Evolutionary conservation across 2,113 vertebrate species (phyloP).

Genomic region (Bufo bufo): DNA sequence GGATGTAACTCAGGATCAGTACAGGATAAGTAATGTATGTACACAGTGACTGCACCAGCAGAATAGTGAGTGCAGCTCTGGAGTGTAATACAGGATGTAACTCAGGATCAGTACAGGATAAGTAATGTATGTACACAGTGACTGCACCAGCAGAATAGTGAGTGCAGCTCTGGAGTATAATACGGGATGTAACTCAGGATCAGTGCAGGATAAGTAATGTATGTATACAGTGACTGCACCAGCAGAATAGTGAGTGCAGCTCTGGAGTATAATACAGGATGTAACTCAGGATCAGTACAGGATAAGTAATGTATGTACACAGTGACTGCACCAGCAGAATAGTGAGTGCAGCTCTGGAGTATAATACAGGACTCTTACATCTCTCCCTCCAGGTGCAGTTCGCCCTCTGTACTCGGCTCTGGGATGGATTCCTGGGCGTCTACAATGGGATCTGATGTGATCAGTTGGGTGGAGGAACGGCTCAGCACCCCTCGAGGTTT

Average conservation of each 20-base stretch:
- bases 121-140: no score
- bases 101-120: no score
- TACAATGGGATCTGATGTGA: background rate
- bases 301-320: background rate
- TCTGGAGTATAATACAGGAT: background rate
- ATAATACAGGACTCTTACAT: conserved; percentile 23
- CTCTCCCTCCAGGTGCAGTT: background rate
- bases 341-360: conserved; percentile 1
- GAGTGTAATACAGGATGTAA: no score
- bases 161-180: background rate
- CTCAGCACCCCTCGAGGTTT: background rate
- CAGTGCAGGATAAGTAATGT: background rate
- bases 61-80: no score
- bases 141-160: no score
- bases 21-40: no score
- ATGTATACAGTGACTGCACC: background rate
- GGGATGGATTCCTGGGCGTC: background rate
- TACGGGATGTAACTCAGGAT: background rate
- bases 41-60: no score
- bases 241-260: background rate
- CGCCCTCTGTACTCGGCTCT: conserved; percentile 13
- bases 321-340: background rate
- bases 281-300: background rate
- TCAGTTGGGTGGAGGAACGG: background rate
- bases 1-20: no score